Evolutionary conservation across 2,113 vertebrate genomes (phyloP).

Genomic region (Halichoerus grypus): DNA sequence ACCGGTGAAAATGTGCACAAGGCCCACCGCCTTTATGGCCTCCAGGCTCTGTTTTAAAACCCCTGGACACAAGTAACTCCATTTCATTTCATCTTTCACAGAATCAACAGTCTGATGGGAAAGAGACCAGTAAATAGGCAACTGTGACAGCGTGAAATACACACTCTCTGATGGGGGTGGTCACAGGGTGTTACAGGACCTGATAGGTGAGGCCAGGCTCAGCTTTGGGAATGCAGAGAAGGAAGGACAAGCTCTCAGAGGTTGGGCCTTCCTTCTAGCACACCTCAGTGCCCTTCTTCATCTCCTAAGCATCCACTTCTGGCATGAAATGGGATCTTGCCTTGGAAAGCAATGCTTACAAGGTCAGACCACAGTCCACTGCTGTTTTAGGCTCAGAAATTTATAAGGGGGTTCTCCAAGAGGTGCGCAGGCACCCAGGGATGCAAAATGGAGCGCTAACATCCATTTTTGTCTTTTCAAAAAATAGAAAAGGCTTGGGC

Average conservation of each 20-base stretch:
- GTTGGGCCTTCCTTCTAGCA: not conserved
- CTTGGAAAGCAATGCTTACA: not conserved
- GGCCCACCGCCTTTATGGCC: not conserved
- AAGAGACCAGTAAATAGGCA: not conserved
- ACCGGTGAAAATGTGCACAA: not conserved
- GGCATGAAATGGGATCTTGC: not conserved
- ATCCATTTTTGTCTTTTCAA: not conserved
- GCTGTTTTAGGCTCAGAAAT: not conserved
- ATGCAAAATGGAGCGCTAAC: not conserved
- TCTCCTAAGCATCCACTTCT: not conserved
- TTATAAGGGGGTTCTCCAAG: not conserved
- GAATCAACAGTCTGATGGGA: not conserved
- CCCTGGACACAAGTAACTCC: not conserved
- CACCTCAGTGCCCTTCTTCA: not conserved
- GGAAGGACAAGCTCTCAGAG: not conserved
- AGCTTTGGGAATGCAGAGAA: not conserved
- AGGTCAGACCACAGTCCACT: not conserved
- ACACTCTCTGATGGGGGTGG: not conserved
- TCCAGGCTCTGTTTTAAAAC: not conserved
- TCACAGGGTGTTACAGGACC: not conserved
- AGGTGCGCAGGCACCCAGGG: fast-evolving
- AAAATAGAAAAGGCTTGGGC: not conserved
- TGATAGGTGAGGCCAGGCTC: not conserved
- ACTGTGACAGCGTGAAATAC: not conserved
- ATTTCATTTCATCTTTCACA: not conserved